Conservation (phyloP, 2,888 invertebrate species). For the Dolichopus griseipennis region DNA sequence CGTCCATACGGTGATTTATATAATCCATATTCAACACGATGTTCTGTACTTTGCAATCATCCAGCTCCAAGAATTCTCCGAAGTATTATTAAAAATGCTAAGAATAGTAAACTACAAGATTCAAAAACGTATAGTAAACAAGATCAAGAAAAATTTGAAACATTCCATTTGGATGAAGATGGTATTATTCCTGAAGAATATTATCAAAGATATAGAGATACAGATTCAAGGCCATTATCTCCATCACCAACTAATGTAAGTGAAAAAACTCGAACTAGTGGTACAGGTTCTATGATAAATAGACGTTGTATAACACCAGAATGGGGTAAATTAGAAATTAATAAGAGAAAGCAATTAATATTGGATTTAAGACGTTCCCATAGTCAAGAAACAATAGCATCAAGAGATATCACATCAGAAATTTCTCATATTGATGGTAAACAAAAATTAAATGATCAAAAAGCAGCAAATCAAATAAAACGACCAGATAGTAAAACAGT, state of each 20-base stretch:
- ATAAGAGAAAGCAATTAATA: slow-evolving; percentile 56
- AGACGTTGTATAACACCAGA: slow-evolving; percentile 64
- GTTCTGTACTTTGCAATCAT: slow-evolving; percentile 78
- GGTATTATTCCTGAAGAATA: slow-evolving; percentile 67
- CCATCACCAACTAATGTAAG: slow-evolving; percentile 71
- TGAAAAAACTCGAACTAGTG: slow-evolving; percentile 59
- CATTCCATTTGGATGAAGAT: slow-evolving; percentile 24
- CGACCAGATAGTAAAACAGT: slow-evolving; percentile 30
- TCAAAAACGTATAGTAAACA: slow-evolving; percentile 18
- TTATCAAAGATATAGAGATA: slow-evolving; percentile 72
- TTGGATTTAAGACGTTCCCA: slow-evolving; percentile 52
- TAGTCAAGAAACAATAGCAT: slow-evolving; percentile 47
- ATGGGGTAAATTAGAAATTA: slow-evolving; percentile 47
- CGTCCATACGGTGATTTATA: slow-evolving; percentile 72
- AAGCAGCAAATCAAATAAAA: slow-evolving; percentile 28
- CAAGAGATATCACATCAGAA: slow-evolving; percentile 44
- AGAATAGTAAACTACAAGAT: slow-evolving; percentile 24
- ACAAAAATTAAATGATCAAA: neutral
- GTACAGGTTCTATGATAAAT: slow-evolving; percentile 44
- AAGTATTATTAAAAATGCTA: slow-evolving; percentile 52
- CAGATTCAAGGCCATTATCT: slow-evolving; percentile 72
- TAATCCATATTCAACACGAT: slow-evolving; percentile 71
- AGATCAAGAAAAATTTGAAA: slow-evolving; percentile 5
- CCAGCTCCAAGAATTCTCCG: slow-evolving; percentile 66
- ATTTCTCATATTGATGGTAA: slow-evolving; percentile 34